phyloP scores from a whole-genome alignment of 2,888 invertebrate genomes.

The Lycophotia porphyrea region DNA sequence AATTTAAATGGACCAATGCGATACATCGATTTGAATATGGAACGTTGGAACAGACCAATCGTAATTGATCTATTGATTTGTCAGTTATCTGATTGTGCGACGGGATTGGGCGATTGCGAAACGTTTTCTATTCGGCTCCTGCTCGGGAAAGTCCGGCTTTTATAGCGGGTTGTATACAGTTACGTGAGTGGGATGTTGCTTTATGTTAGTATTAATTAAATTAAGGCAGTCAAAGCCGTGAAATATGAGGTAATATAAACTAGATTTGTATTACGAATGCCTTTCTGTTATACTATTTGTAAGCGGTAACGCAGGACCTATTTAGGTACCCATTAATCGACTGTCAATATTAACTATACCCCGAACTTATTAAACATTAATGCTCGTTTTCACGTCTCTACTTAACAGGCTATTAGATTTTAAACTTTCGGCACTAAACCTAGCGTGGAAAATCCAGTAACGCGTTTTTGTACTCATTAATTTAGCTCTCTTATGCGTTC shows the following conservation, averaged over 20 bases:
- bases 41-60: slow-evolving; percentile 66
- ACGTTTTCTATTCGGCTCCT: slow-evolving; percentile 58
- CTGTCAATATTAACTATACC: slow-evolving; percentile 23
- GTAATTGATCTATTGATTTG: slow-evolving; percentile 85
- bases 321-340: neutral
- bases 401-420: neutral
- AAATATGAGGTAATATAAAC: slow-evolving; percentile 54
- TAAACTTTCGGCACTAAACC: neutral
- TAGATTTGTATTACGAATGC: slow-evolving; percentile 37
- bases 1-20: slow-evolving; percentile 73
- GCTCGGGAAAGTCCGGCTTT: slow-evolving; percentile 63
- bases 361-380: neutral
- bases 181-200: slow-evolving; percentile 53
- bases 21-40: slow-evolving; percentile 75
- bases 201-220: slow-evolving; percentile 57
- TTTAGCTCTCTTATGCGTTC: neutral
- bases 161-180: slow-evolving; percentile 47
- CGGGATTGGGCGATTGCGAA: slow-evolving; percentile 67
- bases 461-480: neutral
- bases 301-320: slow-evolving; percentile 17
- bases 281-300: slow-evolving; percentile 31
- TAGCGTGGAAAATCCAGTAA: neutral
- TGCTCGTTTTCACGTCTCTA: neutral
- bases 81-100: slow-evolving; percentile 75
- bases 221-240: slow-evolving; percentile 31